A percentile compares a stretch with the other conserved stretches of the same genome.
Conservation (phyloP, 2,113 vertebrate genomes). For the Bufo gargarizans region DNA sequence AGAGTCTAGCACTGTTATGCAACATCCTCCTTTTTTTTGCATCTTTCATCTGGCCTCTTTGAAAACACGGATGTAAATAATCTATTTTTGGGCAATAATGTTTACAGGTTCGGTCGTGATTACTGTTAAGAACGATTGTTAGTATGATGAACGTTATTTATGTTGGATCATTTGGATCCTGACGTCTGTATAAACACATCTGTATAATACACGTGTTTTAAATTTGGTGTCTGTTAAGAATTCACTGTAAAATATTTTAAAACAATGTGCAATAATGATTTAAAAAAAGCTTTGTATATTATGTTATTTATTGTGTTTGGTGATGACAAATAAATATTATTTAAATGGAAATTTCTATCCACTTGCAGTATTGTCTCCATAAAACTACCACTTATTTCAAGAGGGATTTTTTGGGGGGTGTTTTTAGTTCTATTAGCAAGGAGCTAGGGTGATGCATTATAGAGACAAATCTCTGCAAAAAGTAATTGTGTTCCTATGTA, state of each 20-base stretch:
- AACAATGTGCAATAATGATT: slow-evolving; percentile 98
- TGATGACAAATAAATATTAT: slow-evolving; percentile 99
- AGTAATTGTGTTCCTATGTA: neutral
- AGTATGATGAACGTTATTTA: slow-evolving; percentile 84
- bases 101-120: slow-evolving; percentile 80
- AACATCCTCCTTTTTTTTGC: slow-evolving; percentile 75
- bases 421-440: neutral
- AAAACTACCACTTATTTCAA: neutral
- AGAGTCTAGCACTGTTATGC: slow-evolving; percentile 78
- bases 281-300: slow-evolving; percentile 93
- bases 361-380: neutral
- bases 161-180: slow-evolving; percentile 89
- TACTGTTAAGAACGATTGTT: slow-evolving; percentile 84
- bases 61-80: slow-evolving; percentile 71
- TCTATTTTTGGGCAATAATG: slow-evolving; percentile 78
- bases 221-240: slow-evolving; percentile 95
- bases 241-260: slow-evolving; percentile 98
- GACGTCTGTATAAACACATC: slow-evolving; percentile 87
- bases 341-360: slow-evolving; percentile 77
- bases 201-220: slow-evolving; percentile 98
- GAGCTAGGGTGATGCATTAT: too few relatives aligned
- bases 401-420: neutral
- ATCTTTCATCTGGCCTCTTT: slow-evolving; percentile 67
- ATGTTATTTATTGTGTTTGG: slow-evolving; percentile 99
- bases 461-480: too few relatives aligned